Conservation (phyloP, 2,797 vertebrate species). For the Alosa sapidissima region DNA sequence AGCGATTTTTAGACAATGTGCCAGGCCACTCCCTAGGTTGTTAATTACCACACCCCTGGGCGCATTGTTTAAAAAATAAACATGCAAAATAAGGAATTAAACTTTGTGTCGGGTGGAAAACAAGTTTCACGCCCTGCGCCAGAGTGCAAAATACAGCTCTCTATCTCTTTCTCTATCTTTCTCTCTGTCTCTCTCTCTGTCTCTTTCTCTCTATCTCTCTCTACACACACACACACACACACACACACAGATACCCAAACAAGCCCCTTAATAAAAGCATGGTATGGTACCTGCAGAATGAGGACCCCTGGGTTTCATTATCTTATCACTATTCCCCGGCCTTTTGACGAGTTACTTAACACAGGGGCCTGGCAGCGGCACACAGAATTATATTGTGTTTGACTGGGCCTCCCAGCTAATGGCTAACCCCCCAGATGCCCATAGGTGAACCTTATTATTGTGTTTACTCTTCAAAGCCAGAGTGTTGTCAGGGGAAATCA, state of each 20-base stretch:
- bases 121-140: too few species aligned
- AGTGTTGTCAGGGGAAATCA: slow-evolving; percentile 69
- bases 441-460: slow-evolving; percentile 67
- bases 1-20: too few species aligned
- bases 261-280: slow-evolving; percentile 4
- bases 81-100: too few species aligned
- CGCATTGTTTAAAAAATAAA: too few species aligned
- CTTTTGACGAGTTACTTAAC: slow-evolving; percentile 45
- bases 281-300: slow-evolving; percentile 25
- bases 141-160: too few species aligned
- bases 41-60: too few species aligned
- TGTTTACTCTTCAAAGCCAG: slow-evolving; percentile 69
- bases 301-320: slow-evolving; percentile 28
- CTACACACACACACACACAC: background rate
- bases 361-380: slow-evolving; percentile 47
- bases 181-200: too few species aligned
- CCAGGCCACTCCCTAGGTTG: too few species aligned
- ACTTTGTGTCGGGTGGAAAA: too few species aligned
- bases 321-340: slow-evolving; percentile 16
- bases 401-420: slow-evolving; percentile 39
- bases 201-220: too few species aligned
- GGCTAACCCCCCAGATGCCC: slow-evolving; percentile 50
- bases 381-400: slow-evolving; percentile 48
- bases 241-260: background rate
- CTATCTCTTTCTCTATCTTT: too few species aligned